Base-by-base conservation (phyloP, 2,888 invertebrate species). In the Drosophila yooni region DNA sequence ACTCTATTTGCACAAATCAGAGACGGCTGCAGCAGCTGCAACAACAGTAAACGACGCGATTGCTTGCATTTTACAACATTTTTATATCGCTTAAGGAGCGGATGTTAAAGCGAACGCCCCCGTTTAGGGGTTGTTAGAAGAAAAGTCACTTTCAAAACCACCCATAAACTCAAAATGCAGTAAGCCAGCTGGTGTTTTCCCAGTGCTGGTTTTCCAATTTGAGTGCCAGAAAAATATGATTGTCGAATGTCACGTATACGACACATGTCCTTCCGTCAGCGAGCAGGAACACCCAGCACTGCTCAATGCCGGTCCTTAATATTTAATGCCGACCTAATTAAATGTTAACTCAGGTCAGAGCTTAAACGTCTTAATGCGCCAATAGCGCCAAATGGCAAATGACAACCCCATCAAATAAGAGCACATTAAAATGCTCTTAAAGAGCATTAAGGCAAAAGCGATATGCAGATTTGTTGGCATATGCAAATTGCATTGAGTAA, bases 191-290 rank as follows among this genome's bases (percentile, higher is more conserved):
- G 46, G 21, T 25, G 58, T n/a, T 29, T 65, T 66, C 31, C 58
- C 51, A 63, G n/a, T 18, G 29, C 53, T 52, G 29, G 61, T 18
- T 34, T 61, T 46, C 38, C 34, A 46, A 43, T 57, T 50, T 56
- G 60, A 66, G 58, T 64, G 72, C 68, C 62, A 64, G 63, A 69
- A 70, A 61, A 29, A 29, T 73, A 29, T 75, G 83, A 78, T 84
- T 86, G 87, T 74, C 84, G 76, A 89, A 91, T 79, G 82, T 89
- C 76, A 91, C 85, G 91, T 89, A 86, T 86, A 91, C 90, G 91
- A 70, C 85, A 70, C 85, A 79, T 70, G 85, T 81, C 79, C 61
- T 63, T 67, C 77, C 72, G 87, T 51, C 65, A 59, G 43, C 36
- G 62, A 70, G 60, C 76, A 72, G 64, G 74, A 87, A 74, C 79